phyloP scores from a whole-genome alignment of 2,113 vertebrate genomes.

The Mugil cephalus region DNA sequence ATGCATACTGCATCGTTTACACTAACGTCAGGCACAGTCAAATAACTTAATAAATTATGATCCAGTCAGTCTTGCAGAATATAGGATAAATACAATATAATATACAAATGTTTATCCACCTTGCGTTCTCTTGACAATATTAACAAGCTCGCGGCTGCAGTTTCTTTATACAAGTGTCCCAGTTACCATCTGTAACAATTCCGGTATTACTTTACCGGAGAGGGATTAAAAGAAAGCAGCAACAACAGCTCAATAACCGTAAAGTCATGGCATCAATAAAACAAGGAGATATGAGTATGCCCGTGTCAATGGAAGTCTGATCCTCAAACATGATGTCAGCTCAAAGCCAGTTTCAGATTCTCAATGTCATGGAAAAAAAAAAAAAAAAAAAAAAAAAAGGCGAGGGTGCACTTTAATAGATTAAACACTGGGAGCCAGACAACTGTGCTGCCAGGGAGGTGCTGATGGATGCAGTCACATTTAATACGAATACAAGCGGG shows the following conservation, averaged over 20 bases:
- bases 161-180: slow-evolving; percentile 38
- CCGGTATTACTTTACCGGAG: slow-evolving; percentile 41
- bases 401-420: slow-evolving; percentile 84
- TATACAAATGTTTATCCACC: background rate
- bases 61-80: background rate
- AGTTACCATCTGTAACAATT: slow-evolving; percentile 10
- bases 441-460: slow-evolving; percentile 73
- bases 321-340: slow-evolving; percentile 80
- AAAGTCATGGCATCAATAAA: slow-evolving; percentile 71
- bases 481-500: slow-evolving; percentile 73
- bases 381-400: slow-evolving; percentile 52
- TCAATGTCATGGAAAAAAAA: slow-evolving; percentile 76
- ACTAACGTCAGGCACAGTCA: background rate
- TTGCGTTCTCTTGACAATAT: background rate
- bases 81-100: background rate
- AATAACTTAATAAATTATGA: background rate
- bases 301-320: slow-evolving; percentile 74
- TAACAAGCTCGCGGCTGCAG: background rate
- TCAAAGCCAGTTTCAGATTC: slow-evolving; percentile 77
- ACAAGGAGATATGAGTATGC: slow-evolving; percentile 68
- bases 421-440: slow-evolving; percentile 80
- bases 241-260: slow-evolving; percentile 58
- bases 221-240: slow-evolving; percentile 30
- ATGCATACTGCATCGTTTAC: too few relatives aligned
- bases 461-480: slow-evolving; percentile 82